Conservation (phyloP, 2,888 invertebrate genomes). For the Gandaritis pyraliata region DNA sequence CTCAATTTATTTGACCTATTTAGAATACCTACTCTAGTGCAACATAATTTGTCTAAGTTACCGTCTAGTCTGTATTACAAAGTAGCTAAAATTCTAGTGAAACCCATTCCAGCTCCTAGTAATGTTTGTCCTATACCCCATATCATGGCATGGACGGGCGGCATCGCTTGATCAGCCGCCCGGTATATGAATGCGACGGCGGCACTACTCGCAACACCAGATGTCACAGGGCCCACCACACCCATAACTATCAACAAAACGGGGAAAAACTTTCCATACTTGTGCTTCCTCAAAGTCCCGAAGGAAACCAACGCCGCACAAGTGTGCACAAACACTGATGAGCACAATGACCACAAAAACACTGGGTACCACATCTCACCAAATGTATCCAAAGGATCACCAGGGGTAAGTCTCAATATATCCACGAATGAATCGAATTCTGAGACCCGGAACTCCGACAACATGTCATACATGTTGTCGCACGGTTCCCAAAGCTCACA, state of each 20-base stretch:
- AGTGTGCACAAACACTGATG: slow-evolving; percentile 96
- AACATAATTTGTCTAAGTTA: slow-evolving; percentile 40
- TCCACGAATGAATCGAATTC: slow-evolving; percentile 88
- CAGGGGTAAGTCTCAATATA: slow-evolving; percentile 87
- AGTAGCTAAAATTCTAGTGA: slow-evolving; percentile 96
- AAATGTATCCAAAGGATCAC: slow-evolving; percentile 88
- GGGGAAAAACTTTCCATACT: slow-evolving; percentile 97
- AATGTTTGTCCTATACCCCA: slow-evolving; percentile 98
- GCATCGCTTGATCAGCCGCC: slow-evolving; percentile 95
- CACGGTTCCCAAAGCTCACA: slow-evolving; percentile 63
- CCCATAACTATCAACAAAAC: slow-evolving; percentile 95
- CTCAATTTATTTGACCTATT: slow-evolving; percentile 52
- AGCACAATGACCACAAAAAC: slow-evolving; percentile 97
- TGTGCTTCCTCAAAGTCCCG: slow-evolving; percentile 95
- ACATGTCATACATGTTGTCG: slow-evolving; percentile 84
- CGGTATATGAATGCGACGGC: slow-evolving; percentile 97
- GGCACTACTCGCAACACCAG: slow-evolving; percentile 95
- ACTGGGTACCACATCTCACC: slow-evolving; percentile 99
- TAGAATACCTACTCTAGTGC: slow-evolving; percentile 34
- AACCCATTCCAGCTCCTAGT: slow-evolving; percentile 94
- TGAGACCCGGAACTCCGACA: slow-evolving; percentile 82
- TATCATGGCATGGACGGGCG: slow-evolving; percentile 94
- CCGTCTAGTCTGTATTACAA: slow-evolving; percentile 82
- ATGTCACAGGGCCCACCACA: slow-evolving; percentile 93
- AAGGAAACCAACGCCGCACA: slow-evolving; percentile 96